A percentile compares a stretch with the other conserved stretches of the same genome.
phyloP scores from a whole-genome alignment of 2,797 vertebrate genomes.

The Craterocephalus amniculus region DNA sequence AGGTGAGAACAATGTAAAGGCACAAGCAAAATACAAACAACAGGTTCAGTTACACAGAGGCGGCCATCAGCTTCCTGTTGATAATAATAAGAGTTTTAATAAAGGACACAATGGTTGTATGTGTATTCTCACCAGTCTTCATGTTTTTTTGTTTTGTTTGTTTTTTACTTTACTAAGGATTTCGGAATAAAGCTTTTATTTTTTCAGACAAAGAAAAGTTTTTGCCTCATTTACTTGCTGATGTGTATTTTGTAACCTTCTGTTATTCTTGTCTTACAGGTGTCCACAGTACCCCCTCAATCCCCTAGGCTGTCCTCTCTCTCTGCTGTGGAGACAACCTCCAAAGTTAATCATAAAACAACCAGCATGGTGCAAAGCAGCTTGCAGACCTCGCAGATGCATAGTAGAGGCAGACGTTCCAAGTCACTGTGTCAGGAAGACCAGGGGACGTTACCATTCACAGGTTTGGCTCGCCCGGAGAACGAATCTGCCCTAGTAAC shows the following conservation, averaged over 20 bases:
- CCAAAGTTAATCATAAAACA: constrained; percentile 72
- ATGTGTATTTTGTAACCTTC: constrained; percentile 12
- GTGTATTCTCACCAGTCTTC: not conserved
- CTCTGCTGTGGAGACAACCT: constrained; percentile 86
- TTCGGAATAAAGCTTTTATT: too few relatives aligned
- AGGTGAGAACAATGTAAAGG: constrained; percentile 57
- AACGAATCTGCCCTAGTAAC: constrained; percentile 49
- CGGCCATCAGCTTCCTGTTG: constrained; percentile 46
- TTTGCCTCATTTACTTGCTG: not conserved
- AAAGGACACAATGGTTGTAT: too few relatives aligned
- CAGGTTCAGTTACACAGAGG: constrained; percentile 26
- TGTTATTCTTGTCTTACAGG: constrained; percentile 71
- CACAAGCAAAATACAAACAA: constrained; percentile 50
- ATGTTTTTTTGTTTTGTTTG: too few relatives aligned
- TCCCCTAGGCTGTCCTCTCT: constrained; percentile 85
- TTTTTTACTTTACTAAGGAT: not conserved
- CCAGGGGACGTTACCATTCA: constrained; percentile 41
- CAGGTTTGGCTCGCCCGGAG: constrained; percentile 44
- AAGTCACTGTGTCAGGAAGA: constrained; percentile 73
- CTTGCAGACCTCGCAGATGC: constrained; percentile 61
- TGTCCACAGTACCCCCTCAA: constrained; percentile 75
- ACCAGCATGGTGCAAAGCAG: constrained; percentile 42
- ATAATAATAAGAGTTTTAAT: constrained; percentile 10
- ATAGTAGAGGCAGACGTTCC: constrained; percentile 57
- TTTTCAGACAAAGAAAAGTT: not conserved